Evolutionary conservation across 2,888 invertebrate genomes (phyloP).

Genomic region (Pyrrhia umbra): DNA sequence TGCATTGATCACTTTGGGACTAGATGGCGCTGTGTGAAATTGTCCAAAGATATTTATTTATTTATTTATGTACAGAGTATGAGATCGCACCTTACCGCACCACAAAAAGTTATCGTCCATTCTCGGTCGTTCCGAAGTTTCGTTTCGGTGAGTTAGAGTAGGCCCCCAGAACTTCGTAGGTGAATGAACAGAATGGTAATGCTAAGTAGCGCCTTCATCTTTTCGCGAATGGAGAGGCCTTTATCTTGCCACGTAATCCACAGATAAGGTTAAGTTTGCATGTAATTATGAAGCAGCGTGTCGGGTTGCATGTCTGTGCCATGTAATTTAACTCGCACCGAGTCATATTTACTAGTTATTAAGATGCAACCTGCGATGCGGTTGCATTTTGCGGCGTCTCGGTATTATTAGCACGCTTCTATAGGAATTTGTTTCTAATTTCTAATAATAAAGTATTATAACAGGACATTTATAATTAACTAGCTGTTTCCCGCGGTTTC

Average conservation of each 20-base stretch:
- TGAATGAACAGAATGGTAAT: conserved; percentile 2
- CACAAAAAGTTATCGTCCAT: too few relatives aligned
- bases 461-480: neutral
- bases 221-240: conserved; percentile 11
- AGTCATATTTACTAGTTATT: conserved; percentile 18
- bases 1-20: too few relatives aligned
- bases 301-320: conserved; percentile 20
- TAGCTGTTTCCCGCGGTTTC: too few relatives aligned
- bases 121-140: too few relatives aligned
- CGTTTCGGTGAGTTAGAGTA: too few relatives aligned
- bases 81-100: too few relatives aligned
- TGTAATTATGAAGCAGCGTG: conserved; percentile 24
- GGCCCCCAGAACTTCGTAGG: neutral
- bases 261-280: conserved; percentile 22
- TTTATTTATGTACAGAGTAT: too few relatives aligned
- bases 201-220: neutral
- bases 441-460: neutral
- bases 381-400: conserved; percentile 1
- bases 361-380: neutral
- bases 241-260: neutral
- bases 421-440: neutral
- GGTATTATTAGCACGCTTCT: neutral
- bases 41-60: too few relatives aligned
- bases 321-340: conserved; percentile 20
- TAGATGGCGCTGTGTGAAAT: too few relatives aligned